These are phyloP conservation scores for Adineta ricciae DNA, from an alignment of 2,888 invertebrate species.

Conservation along the genomic window DNA sequence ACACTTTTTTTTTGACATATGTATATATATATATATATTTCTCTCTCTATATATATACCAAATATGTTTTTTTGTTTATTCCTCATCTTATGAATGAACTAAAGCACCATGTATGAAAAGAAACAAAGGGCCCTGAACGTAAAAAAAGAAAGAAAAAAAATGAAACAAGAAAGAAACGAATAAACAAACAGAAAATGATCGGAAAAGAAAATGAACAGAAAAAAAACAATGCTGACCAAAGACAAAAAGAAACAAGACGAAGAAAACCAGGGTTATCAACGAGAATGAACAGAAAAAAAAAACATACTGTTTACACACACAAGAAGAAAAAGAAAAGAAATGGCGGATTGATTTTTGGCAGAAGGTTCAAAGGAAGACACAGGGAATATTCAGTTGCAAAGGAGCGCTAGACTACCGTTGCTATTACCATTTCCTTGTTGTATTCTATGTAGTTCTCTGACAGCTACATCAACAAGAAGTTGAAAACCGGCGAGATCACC, in stretches of 20 bases:
- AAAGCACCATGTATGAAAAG: slow-evolving; percentile 9
- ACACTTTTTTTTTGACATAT: background rate
- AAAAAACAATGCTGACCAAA: background rate
- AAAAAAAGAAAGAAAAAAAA: background rate
- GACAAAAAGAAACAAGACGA: background rate
- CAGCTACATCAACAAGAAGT: slow-evolving; percentile 21
- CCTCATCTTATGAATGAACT: slow-evolving; percentile 15
- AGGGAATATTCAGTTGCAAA: background rate
- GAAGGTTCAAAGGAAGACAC: background rate
- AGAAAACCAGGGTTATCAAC: slow-evolving; percentile 5
- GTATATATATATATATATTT: slow-evolving; percentile 3
- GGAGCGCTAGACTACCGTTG: background rate
- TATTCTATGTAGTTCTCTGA: slow-evolving; percentile 13
- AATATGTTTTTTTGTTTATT: slow-evolving; percentile 8
- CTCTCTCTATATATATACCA: background rate
- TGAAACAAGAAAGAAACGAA: background rate
- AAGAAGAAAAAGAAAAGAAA: background rate
- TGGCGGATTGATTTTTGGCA: background rate
- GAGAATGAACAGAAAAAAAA: background rate
- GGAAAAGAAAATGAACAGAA: slow-evolving; percentile 2
- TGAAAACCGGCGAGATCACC: slow-evolving; percentile 22
- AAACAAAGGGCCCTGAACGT: background rate
- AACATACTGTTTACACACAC: slow-evolving; percentile 5
- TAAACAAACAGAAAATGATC: slow-evolving; percentile 8
- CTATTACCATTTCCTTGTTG: slow-evolving; percentile 18